phyloP scores from a whole-genome alignment of 2,797 vertebrate genomes.

The Acanthurus leucopareius region DNA sequence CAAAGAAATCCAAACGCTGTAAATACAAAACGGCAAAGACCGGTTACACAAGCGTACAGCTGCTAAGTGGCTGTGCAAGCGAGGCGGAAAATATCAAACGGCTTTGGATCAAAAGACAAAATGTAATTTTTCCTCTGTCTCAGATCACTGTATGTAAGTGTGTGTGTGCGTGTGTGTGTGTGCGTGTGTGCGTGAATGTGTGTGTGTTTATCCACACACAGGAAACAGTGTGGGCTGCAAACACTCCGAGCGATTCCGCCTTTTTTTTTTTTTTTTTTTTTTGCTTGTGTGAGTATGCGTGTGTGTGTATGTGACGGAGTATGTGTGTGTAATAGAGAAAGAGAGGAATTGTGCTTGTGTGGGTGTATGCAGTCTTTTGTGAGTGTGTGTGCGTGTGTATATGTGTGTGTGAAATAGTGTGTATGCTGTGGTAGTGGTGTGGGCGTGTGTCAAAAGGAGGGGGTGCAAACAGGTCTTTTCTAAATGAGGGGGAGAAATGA shows the following conservation, averaged over 20 bases:
- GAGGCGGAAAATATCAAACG: slow-evolving; percentile 73
- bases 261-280: slow-evolving; percentile 37
- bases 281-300: slow-evolving; percentile 27
- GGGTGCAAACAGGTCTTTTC: slow-evolving; percentile 74
- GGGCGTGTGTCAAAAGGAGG: slow-evolving; percentile 67
- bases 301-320: no score
- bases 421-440: slow-evolving; percentile 52
- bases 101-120: slow-evolving; percentile 80
- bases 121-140: slow-evolving; percentile 77
- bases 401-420: slow-evolving; percentile 20
- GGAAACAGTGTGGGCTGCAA: slow-evolving; percentile 79
- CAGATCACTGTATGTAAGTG: slow-evolving; percentile 56
- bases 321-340: slow-evolving; percentile 31
- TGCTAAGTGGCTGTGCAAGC: slow-evolving; percentile 72
- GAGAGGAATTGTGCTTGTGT: slow-evolving; percentile 56
- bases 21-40: slow-evolving; percentile 53
- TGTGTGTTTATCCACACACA: slow-evolving; percentile 69
- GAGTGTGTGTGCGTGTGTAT: background rate
- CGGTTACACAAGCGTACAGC: slow-evolving; percentile 74
- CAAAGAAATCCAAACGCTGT: slow-evolving; percentile 48
- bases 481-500: slow-evolving; percentile 74
- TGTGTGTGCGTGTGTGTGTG: slow-evolving; percentile 43
- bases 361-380: slow-evolving; percentile 62
- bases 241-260: slow-evolving; percentile 75
- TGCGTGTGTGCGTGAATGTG: slow-evolving; percentile 36